Base-by-base conservation (phyloP, 2,113 vertebrate genomes). In the Mustela lutreola region DNA sequence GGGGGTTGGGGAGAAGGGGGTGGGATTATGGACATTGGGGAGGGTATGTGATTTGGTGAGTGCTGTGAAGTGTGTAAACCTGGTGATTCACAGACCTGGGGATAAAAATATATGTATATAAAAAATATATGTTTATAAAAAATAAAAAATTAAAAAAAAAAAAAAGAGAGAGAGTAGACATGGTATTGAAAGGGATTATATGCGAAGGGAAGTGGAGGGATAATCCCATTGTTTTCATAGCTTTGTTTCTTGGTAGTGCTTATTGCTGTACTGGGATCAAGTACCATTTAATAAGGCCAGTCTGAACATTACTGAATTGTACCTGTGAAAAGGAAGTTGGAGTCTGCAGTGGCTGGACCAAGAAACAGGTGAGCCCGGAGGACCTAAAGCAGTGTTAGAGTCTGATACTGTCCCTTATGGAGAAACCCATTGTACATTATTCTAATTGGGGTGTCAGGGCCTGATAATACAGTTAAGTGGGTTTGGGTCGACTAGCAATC, bases 261-360 rank as follows among this genome's bases (percentile, higher is more conserved):
- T 94, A 81, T 24, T 93, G 65, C 65, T 80, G 2, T 96, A 22
- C 39, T 91, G 45, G 48, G 26, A 76, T 91, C 87, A 85, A 91
- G 56, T 91, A 67, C 50, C 36, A 16, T 82, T 82, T 94, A 92
- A 79, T 62, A 21, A 60, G 21, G 21, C 48, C 4, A 1, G 53
- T 71, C 33, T 14, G 11, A 10, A 33, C 14, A 4, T 33, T 22
- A 42, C 48, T 67, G 79, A 45, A 42, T 11, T 79, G 39, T 5
- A 39, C 56, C 56, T 58, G 18, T 58, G 56, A 58, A 58, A 58
- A 58, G 56, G 56, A 58, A 58, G 18, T 58, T 58, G 18, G 56
- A 58, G 53, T 53, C 53, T 16, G 15, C 15, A 16, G 15, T 53
- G 53, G 53, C 53, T 53, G 53, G 53, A 53, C 56, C 18, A 56